phyloP scores from a whole-genome alignment of 2,888 invertebrate species.

The Disparrhopalites patrizii region DNA sequence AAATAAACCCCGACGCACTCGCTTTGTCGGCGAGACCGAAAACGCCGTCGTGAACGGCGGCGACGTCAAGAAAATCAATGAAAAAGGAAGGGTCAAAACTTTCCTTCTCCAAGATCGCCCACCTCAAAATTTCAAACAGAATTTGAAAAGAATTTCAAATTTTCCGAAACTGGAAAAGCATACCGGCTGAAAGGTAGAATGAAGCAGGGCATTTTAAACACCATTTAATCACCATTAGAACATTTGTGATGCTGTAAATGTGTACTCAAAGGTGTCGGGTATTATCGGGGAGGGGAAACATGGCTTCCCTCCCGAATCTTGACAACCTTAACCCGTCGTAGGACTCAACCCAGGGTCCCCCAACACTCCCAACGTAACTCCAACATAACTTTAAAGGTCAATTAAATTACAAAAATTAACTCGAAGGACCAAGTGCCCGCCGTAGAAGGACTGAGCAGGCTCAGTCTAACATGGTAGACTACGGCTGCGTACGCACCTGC shows the following conservation, averaged over 20 bases:
- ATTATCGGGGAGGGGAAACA: conserved; percentile 22
- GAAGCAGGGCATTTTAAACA: background rate
- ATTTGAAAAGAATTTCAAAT: background rate
- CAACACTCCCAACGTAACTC: no score
- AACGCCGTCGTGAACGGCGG: conserved; percentile 22
- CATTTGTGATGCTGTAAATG: background rate
- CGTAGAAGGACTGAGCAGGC: conserved; percentile 67
- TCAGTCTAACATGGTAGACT: conserved; percentile 76
- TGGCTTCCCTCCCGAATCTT: conserved; percentile 20
- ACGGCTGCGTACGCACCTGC: conserved; percentile 97
- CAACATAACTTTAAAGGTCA: conserved; percentile 28
- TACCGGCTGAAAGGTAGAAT: background rate
- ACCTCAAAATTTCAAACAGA: background rate
- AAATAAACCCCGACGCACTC: conserved; percentile 26
- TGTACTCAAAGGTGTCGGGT: conserved; percentile 9
- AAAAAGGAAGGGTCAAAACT: conserved; percentile 17
- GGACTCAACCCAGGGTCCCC: no score
- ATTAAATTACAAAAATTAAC: conserved; percentile 43
- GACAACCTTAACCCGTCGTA: no score
- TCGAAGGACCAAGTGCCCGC: conserved; percentile 53
- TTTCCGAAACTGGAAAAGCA: background rate
- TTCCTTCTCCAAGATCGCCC: background rate
- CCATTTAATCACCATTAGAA: conserved; percentile 1
- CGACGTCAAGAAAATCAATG: conserved; percentile 27
- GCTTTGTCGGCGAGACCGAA: background rate